Evolutionary conservation across 2,888 invertebrate species (phyloP).

Genomic region (Craniophora ligustri): DNA sequence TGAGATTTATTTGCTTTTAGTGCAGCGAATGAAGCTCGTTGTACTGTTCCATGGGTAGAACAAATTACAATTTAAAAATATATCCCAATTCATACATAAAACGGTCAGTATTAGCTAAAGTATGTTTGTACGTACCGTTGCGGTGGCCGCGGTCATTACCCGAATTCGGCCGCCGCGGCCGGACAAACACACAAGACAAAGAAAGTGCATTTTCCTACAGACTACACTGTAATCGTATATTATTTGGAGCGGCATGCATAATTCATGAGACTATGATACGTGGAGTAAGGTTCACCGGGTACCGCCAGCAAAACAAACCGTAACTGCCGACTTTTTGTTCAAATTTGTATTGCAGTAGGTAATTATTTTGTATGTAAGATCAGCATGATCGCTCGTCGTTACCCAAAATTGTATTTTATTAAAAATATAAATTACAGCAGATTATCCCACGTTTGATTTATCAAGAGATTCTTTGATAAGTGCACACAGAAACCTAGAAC

Average conservation of each 20-base stretch:
- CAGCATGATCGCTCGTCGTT: too few species aligned
- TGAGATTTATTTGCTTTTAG: too few species aligned
- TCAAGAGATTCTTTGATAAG: conserved; percentile 30
- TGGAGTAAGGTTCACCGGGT: conserved; percentile 78
- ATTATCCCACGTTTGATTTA: conserved; percentile 28
- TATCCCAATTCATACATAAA: not conserved
- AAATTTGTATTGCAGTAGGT: not conserved
- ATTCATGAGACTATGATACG: conserved; percentile 85
- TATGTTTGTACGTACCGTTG: conserved; percentile 1
- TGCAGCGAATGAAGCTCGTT: not conserved
- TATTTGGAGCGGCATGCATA: conserved; percentile 85
- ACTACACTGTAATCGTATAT: conserved; percentile 77
- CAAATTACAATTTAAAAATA: not conserved
- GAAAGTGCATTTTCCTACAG: conserved; percentile 84
- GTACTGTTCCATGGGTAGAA: not conserved
- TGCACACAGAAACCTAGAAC: conserved; percentile 24
- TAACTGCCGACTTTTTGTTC: conserved; percentile 19
- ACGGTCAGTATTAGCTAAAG: conserved; percentile 13
- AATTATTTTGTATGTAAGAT: not conserved
- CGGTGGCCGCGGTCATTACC: conserved; percentile 65
- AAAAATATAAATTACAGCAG: conserved; percentile 18
- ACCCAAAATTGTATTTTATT: not conserved
- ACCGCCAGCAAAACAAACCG: conserved; percentile 56
- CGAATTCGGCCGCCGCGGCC: conserved; percentile 60
- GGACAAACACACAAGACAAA: conserved; percentile 72